These are phyloP conservation scores for Lepus townsendii DNA, from an alignment of 2,797 vertebrate species.

Conservation along the genomic window DNA sequence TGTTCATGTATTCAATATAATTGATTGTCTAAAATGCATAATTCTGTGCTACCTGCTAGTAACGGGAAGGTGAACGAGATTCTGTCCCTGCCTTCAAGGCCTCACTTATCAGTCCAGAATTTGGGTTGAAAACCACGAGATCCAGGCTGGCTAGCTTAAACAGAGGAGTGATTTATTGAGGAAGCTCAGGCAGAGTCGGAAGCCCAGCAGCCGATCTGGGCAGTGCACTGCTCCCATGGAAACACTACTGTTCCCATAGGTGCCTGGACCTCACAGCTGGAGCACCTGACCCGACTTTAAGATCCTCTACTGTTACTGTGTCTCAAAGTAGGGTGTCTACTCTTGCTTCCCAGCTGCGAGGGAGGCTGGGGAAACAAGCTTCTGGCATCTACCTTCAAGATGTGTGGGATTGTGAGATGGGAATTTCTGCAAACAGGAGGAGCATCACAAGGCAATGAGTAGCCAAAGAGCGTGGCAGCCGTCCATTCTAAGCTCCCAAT, in stretches of 20 bases:
- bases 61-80: neutral
- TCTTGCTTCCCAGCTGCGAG: no score
- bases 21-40: neutral
- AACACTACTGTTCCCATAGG: neutral
- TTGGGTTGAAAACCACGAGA: neutral
- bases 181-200: neutral
- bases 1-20: conserved; percentile 27
- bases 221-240: neutral
- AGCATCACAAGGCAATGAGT: neutral
- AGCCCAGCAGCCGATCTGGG: neutral
- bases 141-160: neutral
- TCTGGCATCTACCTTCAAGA: neutral
- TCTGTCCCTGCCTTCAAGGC: neutral
- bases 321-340: neutral
- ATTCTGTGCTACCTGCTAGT: neutral
- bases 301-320: neutral
- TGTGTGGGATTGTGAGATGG: neutral
- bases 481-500: neutral
- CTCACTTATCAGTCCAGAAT: neutral
- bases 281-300: neutral
- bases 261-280: neutral
- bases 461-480: neutral
- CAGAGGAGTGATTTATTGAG: neutral
- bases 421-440: neutral
- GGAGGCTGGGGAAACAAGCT: conserved; percentile 10